A percentile compares a stretch with the other conserved stretches of the same genome.
Evolutionary conservation across 2,797 vertebrate genomes (phyloP).

Genomic region (Hemitrygon akajei): DNA sequence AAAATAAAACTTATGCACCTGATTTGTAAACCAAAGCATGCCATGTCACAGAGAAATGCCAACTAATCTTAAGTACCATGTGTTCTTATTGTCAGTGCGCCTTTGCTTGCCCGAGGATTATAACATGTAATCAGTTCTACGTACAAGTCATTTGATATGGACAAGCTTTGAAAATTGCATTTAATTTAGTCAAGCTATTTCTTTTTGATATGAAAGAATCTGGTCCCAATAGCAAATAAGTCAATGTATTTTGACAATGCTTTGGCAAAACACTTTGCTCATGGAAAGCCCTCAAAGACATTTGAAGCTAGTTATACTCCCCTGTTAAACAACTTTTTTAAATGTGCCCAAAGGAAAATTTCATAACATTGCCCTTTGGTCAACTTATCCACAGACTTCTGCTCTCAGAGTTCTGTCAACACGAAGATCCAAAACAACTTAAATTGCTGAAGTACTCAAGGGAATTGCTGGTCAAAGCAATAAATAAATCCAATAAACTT

Average conservation of each 20-base stretch:
- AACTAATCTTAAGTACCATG: no score
- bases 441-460: neutral
- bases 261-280: neutral
- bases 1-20: no score
- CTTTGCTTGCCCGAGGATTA: neutral
- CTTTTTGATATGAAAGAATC: neutral
- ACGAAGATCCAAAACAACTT: neutral
- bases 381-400: neutral
- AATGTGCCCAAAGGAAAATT: neutral
- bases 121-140: neutral
- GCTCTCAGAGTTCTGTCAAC: constrained; percentile 13
- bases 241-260: neutral
- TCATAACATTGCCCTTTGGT: neutral
- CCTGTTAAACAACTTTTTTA: neutral
- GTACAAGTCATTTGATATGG: neutral
- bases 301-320: neutral
- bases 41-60: no score
- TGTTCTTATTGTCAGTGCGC: no score
- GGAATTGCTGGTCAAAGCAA: neutral
- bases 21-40: no score
- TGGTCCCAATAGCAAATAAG: neutral
- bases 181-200: neutral
- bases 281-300: constrained; percentile 2
- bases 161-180: neutral
- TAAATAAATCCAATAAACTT: neutral